These are phyloP conservation scores for Hypsopygia costalis DNA, from an alignment of 2,888 invertebrate species.

Conservation along the genomic window DNA sequence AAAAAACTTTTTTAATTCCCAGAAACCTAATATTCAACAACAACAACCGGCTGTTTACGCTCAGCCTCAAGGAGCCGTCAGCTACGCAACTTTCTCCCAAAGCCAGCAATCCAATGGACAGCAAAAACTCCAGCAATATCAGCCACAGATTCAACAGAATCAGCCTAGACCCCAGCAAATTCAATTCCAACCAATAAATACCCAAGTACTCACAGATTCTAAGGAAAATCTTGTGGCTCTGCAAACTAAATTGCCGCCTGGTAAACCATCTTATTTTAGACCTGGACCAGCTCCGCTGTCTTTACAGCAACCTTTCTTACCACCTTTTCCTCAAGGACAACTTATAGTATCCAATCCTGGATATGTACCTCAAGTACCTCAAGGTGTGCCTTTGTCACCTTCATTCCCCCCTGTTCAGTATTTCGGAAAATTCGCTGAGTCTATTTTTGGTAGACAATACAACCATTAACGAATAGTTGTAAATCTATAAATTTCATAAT, in stretches of 20 bases:
- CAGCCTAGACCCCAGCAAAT: conserved; percentile 13
- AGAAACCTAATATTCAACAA: conserved; percentile 1
- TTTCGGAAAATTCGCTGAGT: conserved; percentile 55
- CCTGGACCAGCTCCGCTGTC: conserved; percentile 16
- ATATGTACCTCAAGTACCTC: conserved; percentile 17
- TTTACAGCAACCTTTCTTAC: conserved; percentile 11
- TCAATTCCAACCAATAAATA: conserved; percentile 17
- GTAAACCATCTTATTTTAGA: conserved; percentile 18
- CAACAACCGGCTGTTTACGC: neutral
- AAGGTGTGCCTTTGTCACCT: conserved; percentile 28
- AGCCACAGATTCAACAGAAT: conserved; percentile 14
- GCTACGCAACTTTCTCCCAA: conserved; percentile 56
- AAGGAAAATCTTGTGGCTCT: conserved; percentile 9
- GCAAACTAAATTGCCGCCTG: conserved; percentile 13
- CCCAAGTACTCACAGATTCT: conserved; percentile 11
- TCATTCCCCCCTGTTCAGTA: conserved; percentile 54
- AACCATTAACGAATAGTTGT: conserved; percentile 11
- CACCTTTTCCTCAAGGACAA: conserved; percentile 25
- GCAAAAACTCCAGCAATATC: conserved; percentile 2
- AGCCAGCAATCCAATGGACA: conserved; percentile 26
- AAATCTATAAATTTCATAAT: no score
- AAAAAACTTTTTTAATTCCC: neutral
- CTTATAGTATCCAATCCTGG: conserved; percentile 17
- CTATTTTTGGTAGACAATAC: conserved; percentile 38
- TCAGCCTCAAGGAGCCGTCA: conserved; percentile 35